A percentile compares a stretch with the other conserved stretches of the same genome.
These are phyloP conservation scores for Pseudonaja textilis DNA, from an alignment of 2,113 vertebrate genomes.

Conservation along the genomic window DNA sequence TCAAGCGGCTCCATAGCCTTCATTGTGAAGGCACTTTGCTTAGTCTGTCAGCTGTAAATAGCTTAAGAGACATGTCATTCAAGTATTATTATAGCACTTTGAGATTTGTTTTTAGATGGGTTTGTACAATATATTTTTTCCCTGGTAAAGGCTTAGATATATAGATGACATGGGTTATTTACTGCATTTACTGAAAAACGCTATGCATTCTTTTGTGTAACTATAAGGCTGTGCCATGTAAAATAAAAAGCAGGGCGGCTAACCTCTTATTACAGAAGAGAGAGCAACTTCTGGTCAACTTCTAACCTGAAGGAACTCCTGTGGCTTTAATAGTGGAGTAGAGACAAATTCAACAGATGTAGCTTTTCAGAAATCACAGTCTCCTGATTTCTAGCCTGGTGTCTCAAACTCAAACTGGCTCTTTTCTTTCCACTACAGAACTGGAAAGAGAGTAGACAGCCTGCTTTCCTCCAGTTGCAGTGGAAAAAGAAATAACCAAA, in stretches of 20 bases:
- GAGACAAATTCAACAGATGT: conserved; percentile 3
- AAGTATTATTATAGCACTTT: conserved; percentile 62
- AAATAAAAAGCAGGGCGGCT: conserved; percentile 42
- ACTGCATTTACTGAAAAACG: conserved; percentile 63
- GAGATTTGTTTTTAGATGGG: conserved; percentile 68
- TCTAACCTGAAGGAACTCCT: conserved; percentile 19
- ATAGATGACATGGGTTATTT: conserved; percentile 65
- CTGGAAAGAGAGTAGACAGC: neutral
- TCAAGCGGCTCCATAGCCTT: conserved; percentile 58
- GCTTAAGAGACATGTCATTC: conserved; percentile 69
- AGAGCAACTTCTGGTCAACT: conserved; percentile 30
- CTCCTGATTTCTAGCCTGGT: neutral
- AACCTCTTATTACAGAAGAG: conserved; percentile 40
- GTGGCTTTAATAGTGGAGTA: conserved; percentile 19
- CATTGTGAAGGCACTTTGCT: conserved; percentile 64
- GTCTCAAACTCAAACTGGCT: neutral
- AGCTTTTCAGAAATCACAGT: neutral
- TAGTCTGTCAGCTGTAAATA: conserved; percentile 69
- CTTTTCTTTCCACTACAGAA: neutral
- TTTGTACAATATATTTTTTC: conserved; percentile 34
- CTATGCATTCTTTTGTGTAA: conserved; percentile 53
- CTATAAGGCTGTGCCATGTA: conserved; percentile 48
- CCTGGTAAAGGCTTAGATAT: conserved; percentile 56
- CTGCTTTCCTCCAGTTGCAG: neutral
- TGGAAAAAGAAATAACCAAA: neutral